phyloP scores from a whole-genome alignment of 64 coral and sea anemone genomes.

The Actinia equina region DNA sequence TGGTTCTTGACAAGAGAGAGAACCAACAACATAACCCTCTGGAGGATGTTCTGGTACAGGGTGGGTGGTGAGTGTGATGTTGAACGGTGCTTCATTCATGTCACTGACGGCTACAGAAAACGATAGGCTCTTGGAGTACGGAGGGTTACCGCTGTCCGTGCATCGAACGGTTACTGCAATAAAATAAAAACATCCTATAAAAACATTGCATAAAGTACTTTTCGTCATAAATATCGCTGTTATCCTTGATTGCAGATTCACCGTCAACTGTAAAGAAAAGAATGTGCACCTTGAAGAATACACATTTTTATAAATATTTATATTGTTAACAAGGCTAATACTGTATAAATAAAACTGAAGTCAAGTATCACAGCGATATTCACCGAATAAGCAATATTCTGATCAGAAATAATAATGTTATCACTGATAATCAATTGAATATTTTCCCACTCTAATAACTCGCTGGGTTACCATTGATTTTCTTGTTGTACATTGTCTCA shows the following conservation, averaged over 20 bases:
- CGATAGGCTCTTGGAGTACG: slow-evolving; percentile 37
- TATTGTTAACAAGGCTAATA: too few relatives aligned
- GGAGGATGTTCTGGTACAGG: slow-evolving; percentile 49
- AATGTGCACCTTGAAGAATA: too few relatives aligned
- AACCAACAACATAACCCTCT: slow-evolving; percentile 23
- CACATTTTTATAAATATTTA: too few relatives aligned
- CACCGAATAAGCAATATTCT: too few relatives aligned
- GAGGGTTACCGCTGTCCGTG: slow-evolving; percentile 49
- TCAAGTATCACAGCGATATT: too few relatives aligned
- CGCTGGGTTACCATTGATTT: slow-evolving; percentile 49
- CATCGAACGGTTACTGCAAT: slow-evolving; percentile 65
- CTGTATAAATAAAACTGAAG: too few relatives aligned
- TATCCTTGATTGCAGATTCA: too few relatives aligned
- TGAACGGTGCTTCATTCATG: slow-evolving; percentile 67
- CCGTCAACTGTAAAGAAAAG: too few relatives aligned
- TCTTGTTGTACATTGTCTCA: slow-evolving; percentile 34
- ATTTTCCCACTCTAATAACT: not conserved
- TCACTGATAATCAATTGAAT: too few relatives aligned
- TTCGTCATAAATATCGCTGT: too few relatives aligned
- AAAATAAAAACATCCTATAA: not conserved
- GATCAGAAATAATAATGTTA: too few relatives aligned
- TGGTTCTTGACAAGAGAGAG: slow-evolving; percentile 50
- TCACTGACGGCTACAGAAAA: slow-evolving; percentile 44
- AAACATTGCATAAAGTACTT: too few relatives aligned
- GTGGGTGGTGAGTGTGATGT: slow-evolving; percentile 43